These are phyloP conservation scores for Lepisosteus oculatus DNA, from an alignment of 2,113 vertebrate genomes.

Conservation along the genomic window DNA sequence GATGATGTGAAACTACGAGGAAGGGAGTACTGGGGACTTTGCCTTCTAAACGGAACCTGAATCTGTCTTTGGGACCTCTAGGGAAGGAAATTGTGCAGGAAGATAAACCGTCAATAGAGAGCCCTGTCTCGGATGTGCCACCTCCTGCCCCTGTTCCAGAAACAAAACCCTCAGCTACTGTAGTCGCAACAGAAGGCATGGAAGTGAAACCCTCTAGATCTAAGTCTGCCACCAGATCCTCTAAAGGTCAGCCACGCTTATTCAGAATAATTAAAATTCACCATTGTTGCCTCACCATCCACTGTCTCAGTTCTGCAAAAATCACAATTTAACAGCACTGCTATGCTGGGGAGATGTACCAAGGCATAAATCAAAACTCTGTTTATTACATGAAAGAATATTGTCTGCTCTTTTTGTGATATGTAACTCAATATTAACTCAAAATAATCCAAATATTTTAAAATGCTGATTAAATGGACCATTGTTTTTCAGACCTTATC, in stretches of 20 bases:
- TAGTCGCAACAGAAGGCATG: background rate
- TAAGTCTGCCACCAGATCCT: constrained; percentile 23
- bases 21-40: too few relatives aligned
- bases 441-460: too few relatives aligned
- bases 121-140: background rate
- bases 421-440: too few relatives aligned
- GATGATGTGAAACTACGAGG: too few relatives aligned
- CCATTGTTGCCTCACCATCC: background rate
- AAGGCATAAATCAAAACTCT: background rate
- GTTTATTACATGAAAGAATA: too few relatives aligned
- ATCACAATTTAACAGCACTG: background rate
- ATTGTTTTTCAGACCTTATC: too few relatives aligned
- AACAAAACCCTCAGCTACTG: constrained; percentile 14
- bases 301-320: background rate
- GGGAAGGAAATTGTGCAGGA: constrained; percentile 15
- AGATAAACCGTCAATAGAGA: constrained; percentile 41
- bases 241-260: constrained; percentile 26
- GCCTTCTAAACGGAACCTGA: too few relatives aligned
- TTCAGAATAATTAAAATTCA: too few relatives aligned
- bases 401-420: too few relatives aligned
- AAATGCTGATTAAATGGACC: too few relatives aligned
- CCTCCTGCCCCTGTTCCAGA: constrained; percentile 23
- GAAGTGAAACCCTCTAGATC: background rate
- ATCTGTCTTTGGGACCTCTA: constrained; percentile 10
- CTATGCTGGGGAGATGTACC: background rate